These are phyloP conservation scores for Pocillopora grandis DNA, from an alignment of 92 coral and sea anemone genomes.

Conservation along the genomic window DNA sequence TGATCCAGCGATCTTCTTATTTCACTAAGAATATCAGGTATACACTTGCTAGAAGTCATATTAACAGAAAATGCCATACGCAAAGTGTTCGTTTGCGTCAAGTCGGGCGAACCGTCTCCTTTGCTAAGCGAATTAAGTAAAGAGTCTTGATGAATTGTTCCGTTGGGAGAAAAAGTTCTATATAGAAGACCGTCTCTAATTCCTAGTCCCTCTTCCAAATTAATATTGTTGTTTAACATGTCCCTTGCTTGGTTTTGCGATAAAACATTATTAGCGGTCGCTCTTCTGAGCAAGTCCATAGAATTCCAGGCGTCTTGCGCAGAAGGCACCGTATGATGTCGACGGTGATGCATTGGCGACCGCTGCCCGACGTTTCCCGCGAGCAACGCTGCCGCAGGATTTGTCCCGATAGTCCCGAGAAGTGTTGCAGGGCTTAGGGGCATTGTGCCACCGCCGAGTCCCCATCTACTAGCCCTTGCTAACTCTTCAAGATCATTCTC, in stretches of 20 bases:
- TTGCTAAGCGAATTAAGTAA: conserved; percentile 70
- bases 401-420: conserved; percentile 67
- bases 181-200: conserved; percentile 67
- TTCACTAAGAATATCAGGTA: conserved; percentile 89
- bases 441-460: conserved; percentile 54
- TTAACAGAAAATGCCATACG: conserved; percentile 84
- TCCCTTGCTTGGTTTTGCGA: conserved; percentile 83
- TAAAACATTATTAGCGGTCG: conserved; percentile 80
- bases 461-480: conserved; percentile 45
- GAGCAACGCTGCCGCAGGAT: conserved; percentile 61
- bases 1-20: conserved; percentile 86
- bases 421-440: conserved; percentile 69
- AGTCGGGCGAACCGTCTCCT: conserved; percentile 71
- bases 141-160: conserved; percentile 75
- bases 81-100: conserved; percentile 68
- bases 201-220: conserved; percentile 71
- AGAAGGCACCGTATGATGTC: conserved; percentile 92
- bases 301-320: conserved; percentile 89
- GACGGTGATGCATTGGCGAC: conserved; percentile 75
- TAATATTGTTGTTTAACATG: conserved; percentile 93
- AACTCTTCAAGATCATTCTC: conserved; percentile 73
- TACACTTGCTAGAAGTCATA: conserved; percentile 87
- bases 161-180: conserved; percentile 85
- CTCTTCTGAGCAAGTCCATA: conserved; percentile 88
- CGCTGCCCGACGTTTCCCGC: conserved; percentile 56